These are phyloP conservation scores for Drosophila equinoxialis DNA, from an alignment of 1,140 invertebrate species.

Conservation along the genomic window DNA sequence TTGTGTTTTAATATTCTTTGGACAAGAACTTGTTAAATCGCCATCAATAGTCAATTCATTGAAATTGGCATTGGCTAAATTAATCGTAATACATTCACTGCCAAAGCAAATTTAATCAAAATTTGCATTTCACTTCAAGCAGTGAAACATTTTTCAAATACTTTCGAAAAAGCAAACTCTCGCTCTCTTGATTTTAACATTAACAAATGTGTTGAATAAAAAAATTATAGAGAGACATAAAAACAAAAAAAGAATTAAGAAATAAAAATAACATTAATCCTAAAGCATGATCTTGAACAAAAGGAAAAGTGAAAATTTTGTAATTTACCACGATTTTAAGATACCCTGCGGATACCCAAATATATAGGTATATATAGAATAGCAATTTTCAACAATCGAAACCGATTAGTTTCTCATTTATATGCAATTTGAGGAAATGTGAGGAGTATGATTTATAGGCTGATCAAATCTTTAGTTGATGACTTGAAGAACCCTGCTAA, in stretches of 20 bases:
- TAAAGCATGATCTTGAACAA: background rate
- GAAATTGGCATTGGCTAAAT: background rate
- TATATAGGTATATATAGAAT: no score
- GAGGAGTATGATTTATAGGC: no score
- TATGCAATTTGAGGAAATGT: no score
- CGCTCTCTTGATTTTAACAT: background rate
- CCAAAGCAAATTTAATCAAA: conserved; percentile 17
- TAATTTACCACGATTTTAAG: background rate
- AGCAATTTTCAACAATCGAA: no score
- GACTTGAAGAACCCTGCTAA: no score
- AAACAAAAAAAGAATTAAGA: conserved; percentile 14
- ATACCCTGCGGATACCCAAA: no score
- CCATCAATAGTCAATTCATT: background rate
- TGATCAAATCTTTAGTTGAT: no score
- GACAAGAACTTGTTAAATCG: background rate
- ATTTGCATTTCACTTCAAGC: background rate
- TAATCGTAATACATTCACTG: background rate
- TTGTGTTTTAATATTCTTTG: conserved; percentile 15
- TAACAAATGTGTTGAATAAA: conserved; percentile 50
- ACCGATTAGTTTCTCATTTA: no score
- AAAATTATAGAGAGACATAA: conserved; percentile 51
- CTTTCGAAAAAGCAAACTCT: conserved; percentile 46
- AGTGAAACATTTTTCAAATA: conserved; percentile 52
- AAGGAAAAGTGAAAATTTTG: conserved; percentile 4
- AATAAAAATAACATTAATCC: conserved; percentile 29